Conservation (phyloP, 2,113 vertebrate species). For the Onychostruthus taczanowskii region DNA sequence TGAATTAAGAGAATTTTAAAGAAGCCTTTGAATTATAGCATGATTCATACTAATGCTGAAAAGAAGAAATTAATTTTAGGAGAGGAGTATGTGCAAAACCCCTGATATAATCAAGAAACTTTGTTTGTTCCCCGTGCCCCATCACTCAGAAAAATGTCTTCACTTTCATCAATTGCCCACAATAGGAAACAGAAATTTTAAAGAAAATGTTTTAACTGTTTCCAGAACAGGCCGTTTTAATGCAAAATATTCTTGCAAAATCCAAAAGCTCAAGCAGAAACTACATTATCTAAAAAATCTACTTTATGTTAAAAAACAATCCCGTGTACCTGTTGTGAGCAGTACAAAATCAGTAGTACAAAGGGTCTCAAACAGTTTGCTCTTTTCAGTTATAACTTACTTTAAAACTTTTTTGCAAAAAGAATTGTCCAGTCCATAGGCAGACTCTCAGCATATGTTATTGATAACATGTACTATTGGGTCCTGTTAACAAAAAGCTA, state of each 20-base stretch:
- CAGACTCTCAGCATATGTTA: neutral
- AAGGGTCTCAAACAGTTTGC: neutral
- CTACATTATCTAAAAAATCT: neutral
- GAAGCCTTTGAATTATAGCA: neutral
- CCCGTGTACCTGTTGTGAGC: neutral
- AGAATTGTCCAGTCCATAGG: neutral
- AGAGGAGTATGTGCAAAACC: neutral
- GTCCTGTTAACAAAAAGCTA: conserved; percentile 39
- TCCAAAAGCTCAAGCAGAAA: neutral
- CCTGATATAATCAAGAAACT: neutral
- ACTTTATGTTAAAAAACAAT: neutral
- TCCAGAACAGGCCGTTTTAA: neutral
- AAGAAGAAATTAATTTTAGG: conserved; percentile 34
- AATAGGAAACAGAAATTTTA: neutral
- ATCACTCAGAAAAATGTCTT: neutral
- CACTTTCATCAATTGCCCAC: neutral
- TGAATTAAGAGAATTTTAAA: conserved; percentile 17
- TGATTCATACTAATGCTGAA: conserved; percentile 9
- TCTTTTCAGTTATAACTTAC: neutral
- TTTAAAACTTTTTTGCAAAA: neutral
- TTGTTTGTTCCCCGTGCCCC: neutral
- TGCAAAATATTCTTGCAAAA: neutral
- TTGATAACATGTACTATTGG: conserved; percentile 22
- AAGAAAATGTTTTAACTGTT: neutral
- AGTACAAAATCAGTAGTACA: neutral